Evolutionary conservation across 2,888 invertebrate genomes (phyloP), one percentile per base, ranked within the genome.

Genomic region (Caenorhabditis afra): DNA sequence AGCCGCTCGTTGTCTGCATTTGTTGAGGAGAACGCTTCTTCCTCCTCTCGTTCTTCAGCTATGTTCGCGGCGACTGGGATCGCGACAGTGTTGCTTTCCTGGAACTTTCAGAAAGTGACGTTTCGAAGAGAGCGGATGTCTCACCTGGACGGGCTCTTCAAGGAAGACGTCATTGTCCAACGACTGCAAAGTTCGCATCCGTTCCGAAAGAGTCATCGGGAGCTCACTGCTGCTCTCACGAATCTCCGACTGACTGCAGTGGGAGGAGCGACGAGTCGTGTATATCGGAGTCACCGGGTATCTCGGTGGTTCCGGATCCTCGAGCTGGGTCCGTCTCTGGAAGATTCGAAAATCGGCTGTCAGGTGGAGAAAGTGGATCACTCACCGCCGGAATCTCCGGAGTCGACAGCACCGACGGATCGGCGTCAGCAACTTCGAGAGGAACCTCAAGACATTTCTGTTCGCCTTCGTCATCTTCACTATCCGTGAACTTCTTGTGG

Each of bases 231-330:
- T 18, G 47, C 73, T 73, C 22, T 79, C 79, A 20, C 73, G 61
- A 39, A 79, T 67, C 41, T 67, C 79, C 10, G 73, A 79, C 29
- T 73, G 53, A 29, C 37, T 73, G 10, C 73, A 61, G 23, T 67
- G 55, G 3, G 71, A 39, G 14, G 65, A 44, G 3, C 67, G 58
- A 5, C 29, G 29, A 29, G 29, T 29, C 29, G 73, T 57, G 53
- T 79, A 73, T 4, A 79, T 58, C 7, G 79, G 79, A 7, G 79
- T 79, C 0, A 74, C 74, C 5, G 79, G 79, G 20, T 62, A 79
- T n/a, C 29, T 47, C 7, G 74, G 79, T 5, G 68, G 47, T 20
- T 67, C 47, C 16, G 64, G 59, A 20, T 57, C 35, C 12, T 59
- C 29, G 4, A 29, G 4, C 3, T 29, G n/a, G n/a, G n/a, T n/a